Evolutionary conservation across 2,113 vertebrate species (phyloP), one percentile per base, ranked within the genome.

Genomic region (Apus apus): DNA sequence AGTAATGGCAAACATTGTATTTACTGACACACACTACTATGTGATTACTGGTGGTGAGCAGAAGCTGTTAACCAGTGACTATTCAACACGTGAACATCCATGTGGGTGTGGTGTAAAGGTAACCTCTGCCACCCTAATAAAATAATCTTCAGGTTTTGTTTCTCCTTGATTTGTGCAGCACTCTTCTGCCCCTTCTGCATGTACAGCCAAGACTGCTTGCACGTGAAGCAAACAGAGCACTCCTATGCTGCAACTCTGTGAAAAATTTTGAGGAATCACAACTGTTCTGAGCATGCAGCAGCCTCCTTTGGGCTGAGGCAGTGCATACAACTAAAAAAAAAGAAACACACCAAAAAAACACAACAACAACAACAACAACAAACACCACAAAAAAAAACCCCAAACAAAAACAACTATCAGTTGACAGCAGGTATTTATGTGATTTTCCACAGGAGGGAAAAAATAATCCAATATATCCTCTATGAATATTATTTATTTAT

Each of bases 381-480:
- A n/a, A n/a, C n/a, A n/a, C n/a, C n/a, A n/a, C n/a, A n/a, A n/a
- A n/a, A n/a, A n/a, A n/a, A n/a, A n/a, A n/a, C n/a, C n/a, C n/a
- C n/a, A n/a, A n/a, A n/a, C n/a, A n/a, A n/a, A n/a, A n/a, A n/a
- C n/a, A n/a, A n/a, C 20, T 40, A 29, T 13, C 21, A 66, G 43
- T 3, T 84, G 17, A 88, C 16, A 2, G 80, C 81, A 93, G n/a
- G 21, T 26, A 73, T 85, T 94, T 62, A 66, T 78, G 66, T 27
- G 80, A 90, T 93, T 91, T 96, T 95, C 57, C 40, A 40, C 29
- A 76, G 22, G 15, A 80, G 17, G 15, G n/a, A 85, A 77, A 78
- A 78, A 48, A 46, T 17, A 61, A 48, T 46, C 27, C 1, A 1
- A 8, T 64, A 56, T 67, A 65, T 36, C 8, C 22, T 58, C 17